Evolutionary conservation across 1,140 invertebrate species (phyloP).

Genomic region (Propsilocerus akamusi): DNA sequence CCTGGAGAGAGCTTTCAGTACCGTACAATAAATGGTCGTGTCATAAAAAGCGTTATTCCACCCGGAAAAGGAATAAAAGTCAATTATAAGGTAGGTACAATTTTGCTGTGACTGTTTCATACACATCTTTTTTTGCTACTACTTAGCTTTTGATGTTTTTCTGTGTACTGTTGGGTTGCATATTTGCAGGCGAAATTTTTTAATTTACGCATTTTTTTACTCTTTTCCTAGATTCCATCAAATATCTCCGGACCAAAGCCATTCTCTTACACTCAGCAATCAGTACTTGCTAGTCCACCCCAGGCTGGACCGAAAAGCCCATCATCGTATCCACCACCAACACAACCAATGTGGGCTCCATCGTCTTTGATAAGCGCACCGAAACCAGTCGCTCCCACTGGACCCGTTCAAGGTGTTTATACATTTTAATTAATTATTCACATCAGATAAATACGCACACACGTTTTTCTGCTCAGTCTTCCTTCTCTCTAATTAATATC

Average conservation of each 20-base stretch:
- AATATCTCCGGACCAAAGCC: conserved; percentile 14
- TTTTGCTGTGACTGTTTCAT: neutral
- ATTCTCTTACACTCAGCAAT: conserved; percentile 6
- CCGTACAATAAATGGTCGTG: conserved; percentile 20
- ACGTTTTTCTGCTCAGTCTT: too few relatives aligned
- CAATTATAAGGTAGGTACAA: conserved; percentile 19
- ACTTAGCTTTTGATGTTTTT: neutral
- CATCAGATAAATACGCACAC: too few relatives aligned
- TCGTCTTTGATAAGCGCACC: neutral
- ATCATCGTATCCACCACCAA: conserved; percentile 18
- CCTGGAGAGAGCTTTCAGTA: conserved; percentile 12
- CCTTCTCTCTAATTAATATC: too few relatives aligned
- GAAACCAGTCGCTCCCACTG: neutral
- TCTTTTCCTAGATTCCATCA: neutral
- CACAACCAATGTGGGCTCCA: conserved; percentile 5
- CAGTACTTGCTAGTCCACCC: conserved; percentile 8
- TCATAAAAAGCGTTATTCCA: conserved; percentile 22
- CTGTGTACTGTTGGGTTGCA: conserved; percentile 1
- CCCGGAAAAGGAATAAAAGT: conserved; percentile 18
- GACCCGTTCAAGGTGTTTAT: conserved; percentile 1
- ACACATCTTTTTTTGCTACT: neutral
- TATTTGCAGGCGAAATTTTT: neutral
- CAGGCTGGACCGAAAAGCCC: conserved; percentile 20
- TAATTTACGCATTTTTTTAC: neutral
- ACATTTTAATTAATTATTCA: too few relatives aligned